Conservation (phyloP, 1,140 invertebrate species). For the Belonocnema kinseyi region DNA sequence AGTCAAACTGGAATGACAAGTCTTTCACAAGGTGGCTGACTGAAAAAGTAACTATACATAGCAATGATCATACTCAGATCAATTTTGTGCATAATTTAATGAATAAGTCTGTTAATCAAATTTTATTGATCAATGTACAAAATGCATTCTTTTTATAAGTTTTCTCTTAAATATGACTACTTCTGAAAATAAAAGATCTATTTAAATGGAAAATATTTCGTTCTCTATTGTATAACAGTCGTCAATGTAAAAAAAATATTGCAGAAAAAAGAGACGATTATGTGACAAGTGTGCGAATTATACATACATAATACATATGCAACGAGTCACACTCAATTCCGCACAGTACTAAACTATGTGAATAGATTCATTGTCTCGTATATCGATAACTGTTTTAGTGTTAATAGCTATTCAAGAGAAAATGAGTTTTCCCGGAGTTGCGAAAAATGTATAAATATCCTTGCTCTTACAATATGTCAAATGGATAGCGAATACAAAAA, state of each 20-base stretch:
- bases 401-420: not conserved
- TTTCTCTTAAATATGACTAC: not conserved
- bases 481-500: constrained; percentile 14
- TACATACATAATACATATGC: not conserved
- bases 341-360: not conserved
- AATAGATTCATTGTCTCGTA: constrained; percentile 8
- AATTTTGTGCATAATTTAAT: not conserved
- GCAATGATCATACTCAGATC: not conserved
- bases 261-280: not conserved
- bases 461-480: not conserved
- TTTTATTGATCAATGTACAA: not conserved
- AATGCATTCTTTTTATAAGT: no score
- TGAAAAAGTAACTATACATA: constrained; percentile 16
- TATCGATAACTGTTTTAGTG: constrained; percentile 19
- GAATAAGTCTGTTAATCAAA: not conserved
- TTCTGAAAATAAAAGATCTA: not conserved
- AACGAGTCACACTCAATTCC: constrained; percentile 18
- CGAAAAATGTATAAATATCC: not conserved
- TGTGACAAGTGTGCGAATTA: constrained; percentile 23
- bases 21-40: not conserved
- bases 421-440: constrained; percentile 9
- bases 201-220: not conserved
- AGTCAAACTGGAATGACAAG: constrained; percentile 6
- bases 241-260: constrained; percentile 1
- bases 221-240: not conserved